phyloP scores from a whole-genome alignment of 2,113 vertebrate species.

The Nanorana parkeri region DNA sequence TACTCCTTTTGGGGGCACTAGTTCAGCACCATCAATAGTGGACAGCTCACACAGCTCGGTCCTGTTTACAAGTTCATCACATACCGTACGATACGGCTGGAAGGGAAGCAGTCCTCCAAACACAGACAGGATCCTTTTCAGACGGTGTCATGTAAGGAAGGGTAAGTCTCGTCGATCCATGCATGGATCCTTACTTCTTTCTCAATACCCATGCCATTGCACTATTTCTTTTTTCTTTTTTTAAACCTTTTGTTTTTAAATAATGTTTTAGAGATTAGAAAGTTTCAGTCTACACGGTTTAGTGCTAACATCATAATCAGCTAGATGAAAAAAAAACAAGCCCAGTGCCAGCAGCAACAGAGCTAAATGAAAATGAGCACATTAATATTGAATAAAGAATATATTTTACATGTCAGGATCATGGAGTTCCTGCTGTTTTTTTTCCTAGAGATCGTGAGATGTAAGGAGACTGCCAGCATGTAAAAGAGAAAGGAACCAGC shows the following conservation, averaged over 20 bases:
- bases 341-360: neutral
- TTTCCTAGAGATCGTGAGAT: neutral
- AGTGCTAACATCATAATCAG: neutral
- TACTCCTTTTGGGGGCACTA: no score
- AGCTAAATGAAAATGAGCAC: neutral
- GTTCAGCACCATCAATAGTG: neutral
- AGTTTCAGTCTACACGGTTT: neutral
- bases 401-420: neutral
- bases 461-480: neutral
- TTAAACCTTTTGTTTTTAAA: neutral
- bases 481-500: neutral
- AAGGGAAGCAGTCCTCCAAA: neutral
- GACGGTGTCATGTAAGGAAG: constrained; percentile 67
- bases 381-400: constrained; percentile 29
- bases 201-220: neutral
- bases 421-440: neutral
- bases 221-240: neutral
- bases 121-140: neutral
- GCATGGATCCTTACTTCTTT: neutral
- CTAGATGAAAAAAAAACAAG: neutral
- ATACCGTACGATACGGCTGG: neutral
- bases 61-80: constrained; percentile 14
- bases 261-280: neutral
- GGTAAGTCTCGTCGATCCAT: constrained; percentile 63
- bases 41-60: constrained; percentile 7